Conservation (phyloP, 2,888 invertebrate species). For the Lycia hirtaria region DNA sequence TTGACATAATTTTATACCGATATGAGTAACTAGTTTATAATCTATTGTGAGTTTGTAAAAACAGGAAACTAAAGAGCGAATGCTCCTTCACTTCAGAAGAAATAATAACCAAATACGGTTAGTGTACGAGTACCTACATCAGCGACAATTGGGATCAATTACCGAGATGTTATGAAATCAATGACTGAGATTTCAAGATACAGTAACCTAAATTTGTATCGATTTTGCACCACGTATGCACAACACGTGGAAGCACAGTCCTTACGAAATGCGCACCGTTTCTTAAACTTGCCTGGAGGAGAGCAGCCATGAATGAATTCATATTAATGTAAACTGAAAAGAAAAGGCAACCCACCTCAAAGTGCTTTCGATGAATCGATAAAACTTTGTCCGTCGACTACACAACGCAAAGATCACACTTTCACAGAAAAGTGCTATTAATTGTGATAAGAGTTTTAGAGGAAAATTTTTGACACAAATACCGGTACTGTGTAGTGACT, state of each 20-base stretch:
- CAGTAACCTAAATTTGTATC: conserved; percentile 3
- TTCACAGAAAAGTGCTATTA: conserved; percentile 63
- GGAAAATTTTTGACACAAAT: conserved; percentile 58
- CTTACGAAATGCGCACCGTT: conserved; percentile 47
- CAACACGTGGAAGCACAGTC: conserved; percentile 58
- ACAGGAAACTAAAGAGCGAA: conserved; percentile 14
- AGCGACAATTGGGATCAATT: conserved; percentile 3
- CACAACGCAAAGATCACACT: conserved; percentile 65
- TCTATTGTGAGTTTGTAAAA: not conserved
- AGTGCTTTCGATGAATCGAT: conserved; percentile 64
- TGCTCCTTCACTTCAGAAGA: not conserved
- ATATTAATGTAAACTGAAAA: conserved; percentile 50
- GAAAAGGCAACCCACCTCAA: conserved; percentile 70
- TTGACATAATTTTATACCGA: conserved; percentile 20
- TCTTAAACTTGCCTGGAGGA: conserved; percentile 37
- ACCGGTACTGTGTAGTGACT: conserved; percentile 75
- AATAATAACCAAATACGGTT: conserved; percentile 14
- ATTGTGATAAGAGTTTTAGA: conserved; percentile 48
- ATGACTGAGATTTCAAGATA: not conserved
- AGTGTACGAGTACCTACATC: not conserved
- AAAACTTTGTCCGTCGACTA: conserved; percentile 60
- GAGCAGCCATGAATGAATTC: conserved; percentile 47
- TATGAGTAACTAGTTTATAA: conserved; percentile 9
- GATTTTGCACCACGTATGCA: conserved; percentile 47
- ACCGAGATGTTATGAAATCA: not conserved